A percentile compares a stretch with the other conserved stretches of the same genome.
Conservation (phyloP, 92 coral and sea anemone genomes). For the Epizoanthus ramosus region DNA sequence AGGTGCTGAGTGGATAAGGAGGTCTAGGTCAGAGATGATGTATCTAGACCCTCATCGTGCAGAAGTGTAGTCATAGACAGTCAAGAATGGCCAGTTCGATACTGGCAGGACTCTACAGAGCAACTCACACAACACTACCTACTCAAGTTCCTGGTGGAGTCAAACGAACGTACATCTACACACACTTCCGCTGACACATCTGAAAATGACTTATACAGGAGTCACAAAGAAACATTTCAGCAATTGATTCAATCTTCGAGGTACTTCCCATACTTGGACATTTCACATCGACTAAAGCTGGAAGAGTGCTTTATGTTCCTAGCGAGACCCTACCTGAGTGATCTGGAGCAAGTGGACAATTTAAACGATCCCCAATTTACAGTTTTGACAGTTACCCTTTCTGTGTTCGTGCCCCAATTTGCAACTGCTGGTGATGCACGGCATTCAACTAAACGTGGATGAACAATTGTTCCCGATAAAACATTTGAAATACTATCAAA, state of each 20-base stretch:
- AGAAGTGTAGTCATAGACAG: conserved; percentile 35
- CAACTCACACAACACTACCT: conserved; percentile 37
- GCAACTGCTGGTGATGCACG: conserved; percentile 33
- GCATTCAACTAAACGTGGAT: background rate
- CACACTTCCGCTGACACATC: too few relatives aligned
- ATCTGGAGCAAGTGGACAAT: conserved; percentile 7
- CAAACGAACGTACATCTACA: conserved; percentile 27
- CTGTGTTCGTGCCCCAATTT: conserved; percentile 38
- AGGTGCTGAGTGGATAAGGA: conserved; percentile 24
- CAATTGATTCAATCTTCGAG: background rate
- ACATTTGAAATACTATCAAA: conserved; percentile 13
- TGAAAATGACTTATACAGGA: too few relatives aligned
- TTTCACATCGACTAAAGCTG: conserved; percentile 8
- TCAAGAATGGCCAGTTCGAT: conserved; percentile 41
- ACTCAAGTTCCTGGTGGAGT: conserved; percentile 44
- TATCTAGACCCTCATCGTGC: conserved; percentile 51
- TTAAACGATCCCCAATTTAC: conserved; percentile 5
- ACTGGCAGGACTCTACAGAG: conserved; percentile 39
- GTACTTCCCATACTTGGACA: conserved; percentile 5
- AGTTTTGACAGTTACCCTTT: conserved; percentile 28
- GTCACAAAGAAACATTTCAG: conserved; percentile 9
- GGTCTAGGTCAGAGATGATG: conserved; percentile 48
- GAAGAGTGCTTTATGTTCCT: conserved; percentile 12
- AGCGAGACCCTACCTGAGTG: conserved; percentile 10
- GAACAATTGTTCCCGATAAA: background rate